phyloP scores from a whole-genome alignment of 2,113 vertebrate species.

The Pluvialis apricaria region DNA sequence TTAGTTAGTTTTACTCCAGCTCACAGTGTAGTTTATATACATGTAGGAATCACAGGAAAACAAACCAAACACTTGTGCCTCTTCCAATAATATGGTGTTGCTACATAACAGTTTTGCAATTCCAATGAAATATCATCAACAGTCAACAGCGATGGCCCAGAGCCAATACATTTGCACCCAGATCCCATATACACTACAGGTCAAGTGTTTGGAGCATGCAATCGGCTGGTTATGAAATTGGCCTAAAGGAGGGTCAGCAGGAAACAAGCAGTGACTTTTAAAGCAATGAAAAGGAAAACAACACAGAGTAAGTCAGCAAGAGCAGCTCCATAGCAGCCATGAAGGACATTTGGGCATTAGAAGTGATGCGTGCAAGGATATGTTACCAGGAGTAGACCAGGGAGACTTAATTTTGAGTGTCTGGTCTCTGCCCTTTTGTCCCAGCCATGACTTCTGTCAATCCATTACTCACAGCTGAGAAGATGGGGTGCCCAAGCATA shows the following conservation, averaged over 20 bases:
- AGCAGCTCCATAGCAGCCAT: background rate
- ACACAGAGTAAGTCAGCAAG: background rate
- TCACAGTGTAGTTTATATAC: background rate
- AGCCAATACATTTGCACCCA: background rate
- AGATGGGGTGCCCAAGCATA: background rate
- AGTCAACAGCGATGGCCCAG: background rate
- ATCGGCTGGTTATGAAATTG: background rate
- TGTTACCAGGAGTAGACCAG: background rate
- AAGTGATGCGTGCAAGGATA: background rate
- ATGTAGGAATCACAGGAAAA: background rate
- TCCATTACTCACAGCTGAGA: background rate
- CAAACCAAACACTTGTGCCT: background rate
- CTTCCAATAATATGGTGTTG: background rate
- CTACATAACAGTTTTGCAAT: conserved; percentile 37
- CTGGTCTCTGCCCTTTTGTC: background rate
- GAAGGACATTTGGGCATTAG: background rate
- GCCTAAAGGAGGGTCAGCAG: background rate
- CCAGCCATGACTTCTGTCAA: background rate
- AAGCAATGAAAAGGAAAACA: background rate
- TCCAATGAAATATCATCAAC: background rate
- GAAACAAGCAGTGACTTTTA: background rate
- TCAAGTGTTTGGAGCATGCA: background rate
- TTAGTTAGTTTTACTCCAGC: background rate
- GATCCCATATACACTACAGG: background rate
- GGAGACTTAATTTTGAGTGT: background rate